phyloP scores from a whole-genome alignment of 2,888 invertebrate genomes.

The Aspidiotus rigidus region DNA sequence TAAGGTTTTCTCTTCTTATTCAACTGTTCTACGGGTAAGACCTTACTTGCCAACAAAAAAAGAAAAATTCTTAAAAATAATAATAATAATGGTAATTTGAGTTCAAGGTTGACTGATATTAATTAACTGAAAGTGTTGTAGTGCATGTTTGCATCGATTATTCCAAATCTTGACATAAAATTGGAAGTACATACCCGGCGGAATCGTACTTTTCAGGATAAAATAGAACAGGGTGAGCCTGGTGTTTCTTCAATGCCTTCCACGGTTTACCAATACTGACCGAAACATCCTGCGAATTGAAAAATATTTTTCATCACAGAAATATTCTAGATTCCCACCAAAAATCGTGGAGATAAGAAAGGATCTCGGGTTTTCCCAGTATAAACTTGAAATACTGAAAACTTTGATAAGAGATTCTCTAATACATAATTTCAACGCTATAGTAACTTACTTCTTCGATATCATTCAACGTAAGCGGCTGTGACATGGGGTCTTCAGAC shows the following conservation, averaged over 20 bases:
- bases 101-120: too few species aligned
- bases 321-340: background rate
- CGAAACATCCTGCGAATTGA: conserved; percentile 47
- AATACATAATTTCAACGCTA: too few species aligned
- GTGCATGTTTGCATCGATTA: background rate
- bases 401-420: too few species aligned
- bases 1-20: too few species aligned
- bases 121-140: too few species aligned
- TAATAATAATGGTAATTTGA: too few species aligned
- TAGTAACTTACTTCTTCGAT: conserved; percentile 17
- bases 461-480: conserved; percentile 7
- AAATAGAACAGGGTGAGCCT: conserved; percentile 48
- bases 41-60: too few species aligned
- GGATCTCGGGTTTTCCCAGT: too few species aligned
- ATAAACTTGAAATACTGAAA: too few species aligned
- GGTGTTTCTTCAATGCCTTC: conserved; percentile 48
- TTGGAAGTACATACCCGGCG: conserved; percentile 52
- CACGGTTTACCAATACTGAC: conserved; percentile 50
- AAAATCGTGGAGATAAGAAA: background rate
- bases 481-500: background rate
- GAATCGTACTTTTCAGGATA: conserved; percentile 49
- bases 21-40: too few species aligned
- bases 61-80: too few species aligned
- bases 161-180: conserved; percentile 38
- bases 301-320: conserved; percentile 3